Evolutionary conservation across 2,888 invertebrate genomes (phyloP), one percentile per base, ranked within the genome.

Genomic region (Imbricaverruca yamaguchii): DNA sequence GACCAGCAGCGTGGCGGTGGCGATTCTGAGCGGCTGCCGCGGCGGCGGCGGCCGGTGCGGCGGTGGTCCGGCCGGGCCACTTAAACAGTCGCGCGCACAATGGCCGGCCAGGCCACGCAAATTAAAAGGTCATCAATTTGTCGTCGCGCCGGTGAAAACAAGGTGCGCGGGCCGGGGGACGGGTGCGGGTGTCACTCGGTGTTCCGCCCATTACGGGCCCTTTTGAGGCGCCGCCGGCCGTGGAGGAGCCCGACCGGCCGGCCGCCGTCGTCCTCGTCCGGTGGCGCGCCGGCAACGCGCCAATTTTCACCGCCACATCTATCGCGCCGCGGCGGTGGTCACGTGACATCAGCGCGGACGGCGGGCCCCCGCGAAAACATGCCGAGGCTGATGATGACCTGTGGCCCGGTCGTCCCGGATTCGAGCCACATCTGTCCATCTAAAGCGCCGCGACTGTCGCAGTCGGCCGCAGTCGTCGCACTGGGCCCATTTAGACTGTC

Each of bases 61-160:
- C 39, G 69, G 69, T 39, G 69, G 69, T 15, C 69, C 67, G 23
- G 10, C 13, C 25, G 15, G 69, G 1, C 69, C 55, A 21, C 74
- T 55, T n/a, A 74, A 13, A 53, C 13, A 9, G 23, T 21, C 18
- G 53, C 55, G 6, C 74, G 18, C 74, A 74, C 74, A 74, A 74
- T 74, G 74, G 74, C 18, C 53, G 55, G 53, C 18, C 13, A 15
- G 21, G 74, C 18, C 18, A 21, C 74, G 53, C 53, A 55, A 53
- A 74, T 74, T 74, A 74, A 74, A 74, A 74, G 74, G 74, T 74
- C 74, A 74, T 74, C 74, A 74, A 74, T 74, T 74, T 74, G 74
- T 74, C 74, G 74, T 55, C 74, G 55, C 74, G 1, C 55, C 10
- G 74, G 55, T 74, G 74, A 74, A 74, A 74, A 74, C 74, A 74